Percentiles rank a stretch among this genome's conserved stretches.
Evolutionary conservation across 2,113 vertebrate genomes (phyloP).

Genomic region (Scophthalmus maximus): DNA sequence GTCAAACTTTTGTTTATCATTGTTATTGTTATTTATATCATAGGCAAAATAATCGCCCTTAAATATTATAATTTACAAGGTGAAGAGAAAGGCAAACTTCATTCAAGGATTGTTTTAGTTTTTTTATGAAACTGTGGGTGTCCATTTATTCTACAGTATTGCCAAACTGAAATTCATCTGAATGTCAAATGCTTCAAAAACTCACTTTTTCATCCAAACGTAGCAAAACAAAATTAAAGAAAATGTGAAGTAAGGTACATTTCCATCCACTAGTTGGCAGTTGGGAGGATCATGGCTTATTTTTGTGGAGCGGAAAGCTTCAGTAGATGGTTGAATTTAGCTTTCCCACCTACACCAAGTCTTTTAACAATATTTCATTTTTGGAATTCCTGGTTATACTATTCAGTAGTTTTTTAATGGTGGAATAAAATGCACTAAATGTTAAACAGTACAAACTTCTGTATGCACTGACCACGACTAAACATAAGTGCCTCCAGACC

Average conservation of each 20-base stretch:
- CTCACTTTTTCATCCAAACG: not conserved
- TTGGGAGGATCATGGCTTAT: not conserved
- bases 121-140: not conserved
- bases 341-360: not conserved
- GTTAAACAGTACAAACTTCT: conserved; percentile 4
- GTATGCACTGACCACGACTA: conserved; percentile 30
- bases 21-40: too few species aligned
- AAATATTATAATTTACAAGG: not conserved
- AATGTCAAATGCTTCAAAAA: not conserved
- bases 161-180: not conserved
- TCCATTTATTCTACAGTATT: not conserved
- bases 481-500: conserved; percentile 29
- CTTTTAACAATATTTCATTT: not conserved
- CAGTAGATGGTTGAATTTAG: not conserved
- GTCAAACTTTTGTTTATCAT: not conserved
- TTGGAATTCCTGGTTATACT: not conserved
- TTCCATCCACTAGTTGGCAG: not conserved
- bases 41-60: too few species aligned
- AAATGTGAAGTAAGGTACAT: too few species aligned
- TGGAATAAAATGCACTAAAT: not conserved
- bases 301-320: too few species aligned
- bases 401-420: not conserved
- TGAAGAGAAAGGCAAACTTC: too few species aligned
- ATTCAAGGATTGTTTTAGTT: too few species aligned
- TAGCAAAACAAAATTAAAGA: too few species aligned